Base-by-base conservation (phyloP, 2,888 invertebrate genomes). In the Macrosiphum euphorbiae region DNA sequence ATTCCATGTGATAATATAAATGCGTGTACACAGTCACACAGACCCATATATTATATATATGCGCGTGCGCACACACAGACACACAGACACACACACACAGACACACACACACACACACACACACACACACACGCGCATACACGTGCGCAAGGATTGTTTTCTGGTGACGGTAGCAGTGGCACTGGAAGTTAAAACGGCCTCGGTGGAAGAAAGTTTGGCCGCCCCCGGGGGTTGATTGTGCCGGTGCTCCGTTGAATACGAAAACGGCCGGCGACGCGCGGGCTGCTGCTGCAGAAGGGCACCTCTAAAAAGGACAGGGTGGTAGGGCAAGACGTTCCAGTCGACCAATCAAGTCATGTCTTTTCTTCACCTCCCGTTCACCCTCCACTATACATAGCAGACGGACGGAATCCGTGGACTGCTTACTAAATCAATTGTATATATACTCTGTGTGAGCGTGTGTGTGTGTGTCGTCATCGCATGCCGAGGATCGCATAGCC, bases 391-490 rank as follows among this genome's bases (percentile, higher is more conserved):
- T 44, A 52, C 47, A 52, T 58, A 86, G 84, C 61, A 85, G 93
- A 89, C 93, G 61, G 90, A 90, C 89, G 93, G 94, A 85, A 87
- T 94, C 86, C 94, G 94, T 94, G 94, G 94, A 90, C 94, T 94
- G 94, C 94, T 90, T 94, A 94, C 94, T 94, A 94, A 94, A 94
- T 94, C 94, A 94, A 94, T 94, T 90, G 94, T 47, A 86, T 86
- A 78, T 78, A 78, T 88, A 90, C 28, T 35, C 26, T 26, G 78
- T 26, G 50, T 52, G 26, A 16, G 7, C 28, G 58, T 86, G 44
- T n/a, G n/a, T 92, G 88, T 90, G 35, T 26, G 78, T 52, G 86
- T 91, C 86, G 92, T 87, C 55, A 47, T 93, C 28, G 84, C 85
- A 41, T 78, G 47, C 78, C 52, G 61, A 87, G 61, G 61, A 92